A percentile compares a stretch with the other conserved stretches of the same genome.
Evolutionary conservation across 2,797 vertebrate species (phyloP).

Genomic region (Lutjanus campechanus): DNA sequence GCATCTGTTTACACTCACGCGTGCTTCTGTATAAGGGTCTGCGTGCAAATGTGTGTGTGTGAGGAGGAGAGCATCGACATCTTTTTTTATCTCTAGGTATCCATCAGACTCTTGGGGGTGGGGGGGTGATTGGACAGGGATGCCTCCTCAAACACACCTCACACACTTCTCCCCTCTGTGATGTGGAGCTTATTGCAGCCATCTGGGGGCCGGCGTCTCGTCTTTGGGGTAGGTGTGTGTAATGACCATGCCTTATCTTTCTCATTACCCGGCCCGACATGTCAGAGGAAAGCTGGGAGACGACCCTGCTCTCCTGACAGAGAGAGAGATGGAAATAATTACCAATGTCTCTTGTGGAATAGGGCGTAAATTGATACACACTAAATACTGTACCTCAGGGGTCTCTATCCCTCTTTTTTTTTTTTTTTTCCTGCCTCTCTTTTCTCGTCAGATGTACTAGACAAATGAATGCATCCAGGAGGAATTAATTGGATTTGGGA

Average conservation of each 20-base stretch:
- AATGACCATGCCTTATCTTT: slow-evolving; percentile 78
- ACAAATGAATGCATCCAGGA: slow-evolving; percentile 86
- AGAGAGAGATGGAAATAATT: slow-evolving; percentile 81
- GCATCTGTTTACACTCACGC: slow-evolving; percentile 33
- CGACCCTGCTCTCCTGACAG: slow-evolving; percentile 68
- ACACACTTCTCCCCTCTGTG: slow-evolving; percentile 38
- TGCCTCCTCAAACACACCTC: slow-evolving; percentile 34
- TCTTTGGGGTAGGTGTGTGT: slow-evolving; percentile 61
- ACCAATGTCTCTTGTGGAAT: slow-evolving; percentile 82
- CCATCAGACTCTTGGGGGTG: slow-evolving; percentile 25
- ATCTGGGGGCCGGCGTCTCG: slow-evolving; percentile 37
- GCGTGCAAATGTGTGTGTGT: slow-evolving; percentile 28
- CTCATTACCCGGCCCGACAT: slow-evolving; percentile 75
- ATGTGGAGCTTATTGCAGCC: slow-evolving; percentile 64
- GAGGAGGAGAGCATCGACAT: not conserved
- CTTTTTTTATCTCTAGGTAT: slow-evolving; percentile 30
- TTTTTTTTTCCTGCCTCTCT: slow-evolving; percentile 22
- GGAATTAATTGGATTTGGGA: slow-evolving; percentile 88
- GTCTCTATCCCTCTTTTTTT: slow-evolving; percentile 44
- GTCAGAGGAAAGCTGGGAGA: slow-evolving; percentile 70
- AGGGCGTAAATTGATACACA: slow-evolving; percentile 83
- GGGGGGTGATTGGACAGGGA: slow-evolving; percentile 26
- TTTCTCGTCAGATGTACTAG: slow-evolving; percentile 73
- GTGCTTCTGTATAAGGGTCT: slow-evolving; percentile 57
- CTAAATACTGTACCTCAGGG: slow-evolving; percentile 81